phyloP scores from a whole-genome alignment of 1,140 invertebrate genomes.

The Teleogryllus occipitalis region DNA sequence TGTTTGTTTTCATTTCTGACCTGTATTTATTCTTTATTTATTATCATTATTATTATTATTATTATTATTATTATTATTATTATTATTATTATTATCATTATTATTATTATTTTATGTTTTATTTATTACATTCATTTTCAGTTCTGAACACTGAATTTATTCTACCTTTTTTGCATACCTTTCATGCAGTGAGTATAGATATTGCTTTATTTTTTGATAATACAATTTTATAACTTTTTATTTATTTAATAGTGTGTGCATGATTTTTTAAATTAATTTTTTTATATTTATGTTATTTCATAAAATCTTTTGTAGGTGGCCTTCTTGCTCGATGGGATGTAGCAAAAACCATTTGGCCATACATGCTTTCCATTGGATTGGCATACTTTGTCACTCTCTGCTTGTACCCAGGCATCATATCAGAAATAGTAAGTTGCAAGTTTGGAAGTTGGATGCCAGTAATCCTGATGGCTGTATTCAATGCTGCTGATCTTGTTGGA shows the following conservation, averaged over 20 bases:
- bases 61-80: no score
- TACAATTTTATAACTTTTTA: no score
- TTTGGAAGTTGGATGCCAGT: conserved; percentile 85
- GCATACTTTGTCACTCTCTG: conserved; percentile 83
- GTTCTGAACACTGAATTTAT: no score
- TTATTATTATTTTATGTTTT: no score
- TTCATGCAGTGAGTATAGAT: no score
- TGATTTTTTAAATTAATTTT: not conserved
- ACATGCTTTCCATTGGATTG: conserved; percentile 77
- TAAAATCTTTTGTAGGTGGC: conserved; percentile 43
- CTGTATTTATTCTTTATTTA: no score
- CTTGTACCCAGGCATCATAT: conserved; percentile 81
- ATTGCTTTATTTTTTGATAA: not conserved
- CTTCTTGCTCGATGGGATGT: conserved; percentile 62
- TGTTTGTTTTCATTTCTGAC: not conserved
- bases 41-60: no score
- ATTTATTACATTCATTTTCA: no score
- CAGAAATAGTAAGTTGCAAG: conserved; percentile 74
- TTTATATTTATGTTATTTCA: not conserved
- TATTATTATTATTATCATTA: no score
- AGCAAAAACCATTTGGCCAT: conserved; percentile 72
- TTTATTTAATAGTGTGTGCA: no score
- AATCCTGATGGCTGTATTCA: conserved; percentile 80
- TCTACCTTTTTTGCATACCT: no score
- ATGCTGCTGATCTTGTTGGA: conserved; percentile 74